Evolutionary conservation across 2,888 invertebrate species (phyloP).

Genomic region (Brachyopa scutellaris): DNA sequence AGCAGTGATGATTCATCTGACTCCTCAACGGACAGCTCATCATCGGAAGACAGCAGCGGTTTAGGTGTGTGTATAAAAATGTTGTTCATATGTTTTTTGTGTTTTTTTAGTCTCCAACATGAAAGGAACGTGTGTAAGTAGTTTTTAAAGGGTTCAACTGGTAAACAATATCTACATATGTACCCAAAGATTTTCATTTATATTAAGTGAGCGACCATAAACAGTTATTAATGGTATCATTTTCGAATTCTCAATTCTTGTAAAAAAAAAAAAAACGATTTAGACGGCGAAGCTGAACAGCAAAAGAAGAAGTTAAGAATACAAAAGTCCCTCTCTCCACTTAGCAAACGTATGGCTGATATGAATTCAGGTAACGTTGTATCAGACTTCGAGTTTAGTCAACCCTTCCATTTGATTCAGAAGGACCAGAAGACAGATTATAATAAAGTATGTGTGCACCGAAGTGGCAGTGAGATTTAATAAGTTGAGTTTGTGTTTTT

Average conservation of each 20-base stretch:
- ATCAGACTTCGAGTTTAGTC: conserved; percentile 85
- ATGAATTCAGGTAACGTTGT: conserved; percentile 83
- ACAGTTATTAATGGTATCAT: conserved; percentile 1
- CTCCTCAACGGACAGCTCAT: conserved; percentile 34
- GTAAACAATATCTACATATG: too few species aligned
- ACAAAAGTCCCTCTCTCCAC: conserved; percentile 89
- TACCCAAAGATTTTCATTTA: too few species aligned
- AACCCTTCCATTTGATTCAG: conserved; percentile 83
- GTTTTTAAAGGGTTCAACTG: too few species aligned
- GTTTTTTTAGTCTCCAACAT: conserved; percentile 31
- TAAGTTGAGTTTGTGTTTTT: background rate
- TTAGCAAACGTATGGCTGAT: conserved; percentile 92
- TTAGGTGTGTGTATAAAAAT: conserved; percentile 60
- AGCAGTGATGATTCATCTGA: conserved; percentile 45
- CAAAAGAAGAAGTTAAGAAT: conserved; percentile 82
- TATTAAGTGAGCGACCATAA: background rate
- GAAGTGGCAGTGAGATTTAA: background rate
- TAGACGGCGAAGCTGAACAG: conserved; percentile 80
- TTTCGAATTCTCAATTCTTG: conserved; percentile 18
- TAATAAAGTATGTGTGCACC: conserved; percentile 33
- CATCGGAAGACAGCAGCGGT: conserved; percentile 40
- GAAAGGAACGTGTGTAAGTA: conserved; percentile 26
- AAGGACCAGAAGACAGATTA: conserved; percentile 33
- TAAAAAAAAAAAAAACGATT: too few species aligned
- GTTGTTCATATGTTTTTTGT: conserved; percentile 4